Percentiles rank a stretch among this genome's conserved stretches.
These are phyloP conservation scores for Lutjanus argentimaculatus DNA, from an alignment of 2,797 vertebrate genomes.

Conservation along the genomic window DNA sequence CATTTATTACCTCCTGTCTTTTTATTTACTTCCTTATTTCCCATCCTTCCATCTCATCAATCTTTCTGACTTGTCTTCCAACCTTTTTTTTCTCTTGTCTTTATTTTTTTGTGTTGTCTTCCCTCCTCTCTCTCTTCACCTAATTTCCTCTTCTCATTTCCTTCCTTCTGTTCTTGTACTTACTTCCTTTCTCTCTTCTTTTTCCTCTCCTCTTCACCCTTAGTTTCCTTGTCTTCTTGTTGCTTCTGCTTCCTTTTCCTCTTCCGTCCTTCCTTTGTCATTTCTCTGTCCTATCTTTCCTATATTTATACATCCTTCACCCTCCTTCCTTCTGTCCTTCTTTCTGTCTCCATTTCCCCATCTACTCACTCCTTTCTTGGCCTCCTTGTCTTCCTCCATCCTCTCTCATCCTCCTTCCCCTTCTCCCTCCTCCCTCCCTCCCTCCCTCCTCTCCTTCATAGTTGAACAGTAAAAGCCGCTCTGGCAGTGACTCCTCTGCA, in stretches of 20 bases:
- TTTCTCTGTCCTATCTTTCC: not conserved
- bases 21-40: not conserved
- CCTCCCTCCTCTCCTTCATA: not conserved
- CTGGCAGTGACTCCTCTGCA: conserved; percentile 41
- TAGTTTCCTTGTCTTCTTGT: not conserved
- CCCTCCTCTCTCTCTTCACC: not conserved
- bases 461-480: conserved; percentile 24
- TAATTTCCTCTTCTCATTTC: too few species aligned
- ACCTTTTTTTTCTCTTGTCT: too few species aligned
- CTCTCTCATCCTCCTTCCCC: too few species aligned
- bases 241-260: too few species aligned
- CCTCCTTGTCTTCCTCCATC: not conserved
- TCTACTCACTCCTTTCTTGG: too few species aligned
- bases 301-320: not conserved
- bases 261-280: not conserved
- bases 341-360: not conserved
- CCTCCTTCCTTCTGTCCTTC: too few species aligned
- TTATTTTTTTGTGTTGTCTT: not conserved
- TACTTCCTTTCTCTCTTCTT: not conserved
- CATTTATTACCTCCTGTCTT: too few species aligned
- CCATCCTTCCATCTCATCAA: not conserved
- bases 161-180: not conserved
- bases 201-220: not conserved
- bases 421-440: not conserved
- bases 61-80: too few species aligned